Base-by-base conservation (phyloP, 1,140 invertebrate species). In the Asbolus verrucosus region DNA sequence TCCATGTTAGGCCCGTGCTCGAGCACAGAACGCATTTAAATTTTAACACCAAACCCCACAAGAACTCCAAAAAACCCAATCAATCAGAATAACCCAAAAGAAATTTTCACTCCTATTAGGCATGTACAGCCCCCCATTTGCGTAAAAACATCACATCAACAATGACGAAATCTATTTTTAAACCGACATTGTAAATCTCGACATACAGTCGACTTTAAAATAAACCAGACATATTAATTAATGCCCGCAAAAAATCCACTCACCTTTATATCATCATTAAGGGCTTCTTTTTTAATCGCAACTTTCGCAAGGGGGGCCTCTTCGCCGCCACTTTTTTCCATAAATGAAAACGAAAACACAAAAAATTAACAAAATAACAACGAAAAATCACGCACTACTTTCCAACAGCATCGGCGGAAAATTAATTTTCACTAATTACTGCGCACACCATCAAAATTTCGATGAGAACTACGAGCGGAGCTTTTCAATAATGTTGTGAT, bases 1-100 rank as follows among this genome's bases (percentile, higher is more conserved):
- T 72, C 75, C 74, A 74, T 76, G 75, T 77, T 75, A 75, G 77
- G 74, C 72, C 74, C 72, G 74, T 73, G 74, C 68, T 73, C 31
- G 33, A 63, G 36, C 54, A 15, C 61, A 68, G 24, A 68, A 36
- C 66, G 54, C 46, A 68, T 60, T 60, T 61, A 69, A 60, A 60
- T 41, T 31, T 60, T 19, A 54, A 54, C 38, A 39, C 33, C n/a
- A 19, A 38, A 31, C 19, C 30, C 2, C 8, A 41, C 50, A 62
- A n/a, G n/a, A 41, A n/a, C n/a, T n/a, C n/a, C n/a, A n/a, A n/a
- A 61, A 62, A 41, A 39, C 13, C 19, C 16, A 11, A 27, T 59
- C 30, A 67, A 67, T 38, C 39, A 54, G 33, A 59, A 21, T 15
- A 18, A 62, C 36, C n/a, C 3, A 50, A 50, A 21, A 21, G 5